Conservation (phyloP, 2,888 invertebrate genomes). For the Synanthedon formicaeformis region DNA sequence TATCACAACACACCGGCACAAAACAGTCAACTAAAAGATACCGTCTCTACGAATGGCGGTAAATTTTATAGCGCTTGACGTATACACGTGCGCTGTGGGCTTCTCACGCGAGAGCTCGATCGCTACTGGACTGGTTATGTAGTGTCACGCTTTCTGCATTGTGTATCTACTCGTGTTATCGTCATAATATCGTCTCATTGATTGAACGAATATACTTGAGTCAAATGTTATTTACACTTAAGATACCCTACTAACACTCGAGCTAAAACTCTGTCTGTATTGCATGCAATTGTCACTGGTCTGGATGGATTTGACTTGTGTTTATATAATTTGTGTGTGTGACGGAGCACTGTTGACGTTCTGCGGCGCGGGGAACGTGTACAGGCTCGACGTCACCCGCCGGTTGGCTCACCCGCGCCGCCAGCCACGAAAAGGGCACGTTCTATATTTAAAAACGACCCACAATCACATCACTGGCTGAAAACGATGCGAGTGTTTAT, state of each 20-base stretch:
- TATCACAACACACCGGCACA: conserved; percentile 17
- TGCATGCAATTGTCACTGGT: conserved; percentile 18
- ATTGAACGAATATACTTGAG: conserved; percentile 7
- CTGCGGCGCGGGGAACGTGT: conserved; percentile 61
- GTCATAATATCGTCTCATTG: conserved; percentile 44
- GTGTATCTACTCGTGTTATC: conserved; percentile 39
- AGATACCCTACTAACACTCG: neutral
- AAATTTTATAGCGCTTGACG: neutral
- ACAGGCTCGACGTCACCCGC: conserved; percentile 53
- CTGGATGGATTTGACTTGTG: conserved; percentile 25
- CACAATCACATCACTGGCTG: conserved; percentile 53
- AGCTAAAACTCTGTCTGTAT: neutral
- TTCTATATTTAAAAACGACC: conserved; percentile 60
- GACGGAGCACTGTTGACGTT: conserved; percentile 63
- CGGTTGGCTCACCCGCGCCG: conserved; percentile 62
- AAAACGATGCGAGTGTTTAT: conserved; percentile 36
- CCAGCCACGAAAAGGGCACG: conserved; percentile 57
- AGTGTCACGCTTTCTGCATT: conserved; percentile 34
- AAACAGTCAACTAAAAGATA: conserved; percentile 4
- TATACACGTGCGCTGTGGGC: conserved; percentile 24
- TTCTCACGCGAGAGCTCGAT: conserved; percentile 46
- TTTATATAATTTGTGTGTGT: conserved; percentile 39
- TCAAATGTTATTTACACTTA: conserved; percentile 1
- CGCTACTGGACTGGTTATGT: conserved; percentile 43
- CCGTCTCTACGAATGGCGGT: neutral